Evolutionary conservation across 2,888 invertebrate species (phyloP).

Genomic region (Steromphala cineraria): DNA sequence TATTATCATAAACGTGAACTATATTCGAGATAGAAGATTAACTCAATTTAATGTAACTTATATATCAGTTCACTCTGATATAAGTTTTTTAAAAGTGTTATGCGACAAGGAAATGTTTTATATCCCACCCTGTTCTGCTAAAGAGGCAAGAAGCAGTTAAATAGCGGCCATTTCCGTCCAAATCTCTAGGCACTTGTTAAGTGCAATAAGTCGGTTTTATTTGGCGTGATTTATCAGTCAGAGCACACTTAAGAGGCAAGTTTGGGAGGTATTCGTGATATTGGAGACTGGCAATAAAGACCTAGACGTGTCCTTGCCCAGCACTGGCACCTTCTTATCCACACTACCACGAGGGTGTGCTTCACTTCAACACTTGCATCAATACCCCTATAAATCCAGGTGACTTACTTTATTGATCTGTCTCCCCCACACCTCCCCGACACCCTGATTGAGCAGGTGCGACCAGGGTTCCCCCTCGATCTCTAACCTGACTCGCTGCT

Average conservation of each 20-base stretch:
- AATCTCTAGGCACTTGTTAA: background rate
- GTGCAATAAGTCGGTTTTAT: background rate
- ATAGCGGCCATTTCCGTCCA: too few species aligned
- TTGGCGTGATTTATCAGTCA: background rate
- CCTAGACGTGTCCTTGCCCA: background rate
- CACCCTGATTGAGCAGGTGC: background rate
- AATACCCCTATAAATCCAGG: constrained; percentile 2
- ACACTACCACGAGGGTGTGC: background rate
- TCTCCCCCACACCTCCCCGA: background rate
- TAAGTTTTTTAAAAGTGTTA: too few species aligned
- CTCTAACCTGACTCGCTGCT: background rate
- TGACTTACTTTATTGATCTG: constrained; percentile 7
- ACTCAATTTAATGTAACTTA: too few species aligned
- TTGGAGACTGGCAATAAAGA: background rate
- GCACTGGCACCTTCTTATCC: background rate
- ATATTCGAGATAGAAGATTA: too few species aligned
- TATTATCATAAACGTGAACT: too few species aligned
- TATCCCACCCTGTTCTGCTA: too few species aligned
- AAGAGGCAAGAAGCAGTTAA: too few species aligned
- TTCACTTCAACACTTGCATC: background rate
- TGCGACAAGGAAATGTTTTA: too few species aligned
- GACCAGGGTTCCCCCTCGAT: background rate
- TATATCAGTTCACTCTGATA: too few species aligned
- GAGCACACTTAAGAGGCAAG: background rate
- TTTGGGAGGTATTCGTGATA: background rate